Evolutionary conservation across 2,797 vertebrate species (phyloP), one percentile per base, ranked within the genome.

Genomic region (Alfaro cultratus): DNA sequence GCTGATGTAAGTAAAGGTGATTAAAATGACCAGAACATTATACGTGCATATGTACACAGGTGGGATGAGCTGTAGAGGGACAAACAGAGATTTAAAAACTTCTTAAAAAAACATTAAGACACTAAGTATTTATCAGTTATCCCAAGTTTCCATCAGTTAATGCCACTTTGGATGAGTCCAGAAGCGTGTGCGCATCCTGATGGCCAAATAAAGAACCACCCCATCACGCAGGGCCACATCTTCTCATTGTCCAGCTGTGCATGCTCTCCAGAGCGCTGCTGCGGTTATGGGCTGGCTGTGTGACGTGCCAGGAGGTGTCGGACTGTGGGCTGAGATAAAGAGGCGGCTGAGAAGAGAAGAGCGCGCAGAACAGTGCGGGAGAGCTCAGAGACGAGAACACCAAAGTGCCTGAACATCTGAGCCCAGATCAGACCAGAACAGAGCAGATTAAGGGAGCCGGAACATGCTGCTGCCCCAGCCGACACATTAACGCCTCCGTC

Each of bases 251-350:
- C 10, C 43, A 76, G 75, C 62, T 76, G 34, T 51, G 62, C 23
- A 18, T 55, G n/a, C 1, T 41, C 46, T 41, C 13, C 23, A 5
- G 29, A 45, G 12, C 60, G 21, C 43, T 8, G 75, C 60, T 39
- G 29, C 26, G 49, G 55, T 47, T 62, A 73, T 81, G 95, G 96
- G 96, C 92, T 92, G 97, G 92, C 91, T 91, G 90, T 84, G 88
- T 93, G 93, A 93, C 92, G 96, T 88, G 94, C 89, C 89, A 77
- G 91, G 82, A 93, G 91, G 92, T 87, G 93, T 94, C 92, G 91
- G 90, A 90, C 93, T 91, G 85, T 80, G 94, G 92, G 91, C 96
- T 95, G 93, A 95, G 96, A 97, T 98, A 83, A 98, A 97, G 97
- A 97, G 97, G 95, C 95, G 92, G 93, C 92, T 87, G 93, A 92